Base-by-base conservation (phyloP, 2,888 invertebrate species). In the Drosophila mettleri region DNA sequence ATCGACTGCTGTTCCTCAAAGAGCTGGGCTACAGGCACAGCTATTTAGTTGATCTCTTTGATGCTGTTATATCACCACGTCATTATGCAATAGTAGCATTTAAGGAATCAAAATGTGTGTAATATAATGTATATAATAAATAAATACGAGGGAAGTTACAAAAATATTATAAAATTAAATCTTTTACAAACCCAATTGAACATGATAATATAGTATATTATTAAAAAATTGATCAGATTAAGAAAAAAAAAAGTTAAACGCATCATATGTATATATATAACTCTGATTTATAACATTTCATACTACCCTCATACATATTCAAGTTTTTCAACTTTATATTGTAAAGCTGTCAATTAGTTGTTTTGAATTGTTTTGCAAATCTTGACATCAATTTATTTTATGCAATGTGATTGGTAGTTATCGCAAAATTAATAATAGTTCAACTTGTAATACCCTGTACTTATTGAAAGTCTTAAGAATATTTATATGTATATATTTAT, bases 21-120 rank as follows among this genome's bases (percentile, higher is more conserved):
- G 97, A 97, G 88, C 93, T 93, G 80, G 93, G 93, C 3, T 93
- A 93, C 83, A 86, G 93, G 9, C 92, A 94, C 69, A 94, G 95
- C 18, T 94, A 93, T 92, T 91, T 98, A 64, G 94, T 97, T 24
- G 94, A 95, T 84, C 92, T 98, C 68, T 98, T 98, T 92, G 96
- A 98, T 93, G 96, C 97, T 7, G 93, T 96, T 0, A 92, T 96
- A 64, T 98, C 98, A 1, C 98, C 98, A 3, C 93, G 98, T 31
- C 90, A 89, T 66, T 92, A 78, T 78, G 91, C 90, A 39, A 88
- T 91, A 46, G 76, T 91, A 36, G 81, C 90, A 22, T 54, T 89
- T 8, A 90, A 90, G 27, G 8, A 53, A 18, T 1, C 36, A 29
- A 33, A 22, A 18, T 49, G 27, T 49, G 31, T 27, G 16, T 6